Conservation (phyloP, 2,113 vertebrate genomes). For the Oreochromis tanganicae region DNA sequence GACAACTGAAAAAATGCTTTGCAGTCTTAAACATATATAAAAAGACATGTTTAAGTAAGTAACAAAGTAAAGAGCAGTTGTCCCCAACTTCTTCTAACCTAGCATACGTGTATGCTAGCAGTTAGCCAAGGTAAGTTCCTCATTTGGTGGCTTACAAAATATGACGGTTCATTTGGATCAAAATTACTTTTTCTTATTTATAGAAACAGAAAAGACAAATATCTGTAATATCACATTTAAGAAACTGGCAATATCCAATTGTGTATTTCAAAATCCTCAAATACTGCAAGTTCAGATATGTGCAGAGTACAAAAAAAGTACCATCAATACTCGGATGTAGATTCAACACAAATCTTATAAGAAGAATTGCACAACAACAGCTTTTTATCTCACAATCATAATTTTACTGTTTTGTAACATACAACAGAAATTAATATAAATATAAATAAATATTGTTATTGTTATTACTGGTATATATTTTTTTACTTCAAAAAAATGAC, state of each 20-base stretch:
- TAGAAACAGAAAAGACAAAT: not conserved
- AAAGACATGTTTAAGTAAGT: not conserved
- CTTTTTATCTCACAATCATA: constrained; percentile 55
- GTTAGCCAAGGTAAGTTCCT: not conserved
- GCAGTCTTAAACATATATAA: rapidly evolving
- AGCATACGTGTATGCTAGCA: not conserved
- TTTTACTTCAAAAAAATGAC: constrained; percentile 37
- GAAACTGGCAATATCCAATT: rapidly evolving
- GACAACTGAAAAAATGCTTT: not conserved
- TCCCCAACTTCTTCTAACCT: not conserved
- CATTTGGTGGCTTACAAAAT: not conserved
- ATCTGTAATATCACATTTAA: not conserved
- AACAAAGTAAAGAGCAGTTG: not conserved
- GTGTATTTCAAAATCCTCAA: not conserved
- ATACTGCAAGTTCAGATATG: not conserved
- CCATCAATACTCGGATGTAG: not conserved
- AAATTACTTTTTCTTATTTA: not conserved
- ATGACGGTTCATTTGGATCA: not conserved
- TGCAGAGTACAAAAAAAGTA: not conserved
- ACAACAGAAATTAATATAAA: constrained; percentile 67
- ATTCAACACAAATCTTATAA: not conserved
- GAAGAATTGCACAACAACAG: not conserved
- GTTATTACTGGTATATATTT: constrained; percentile 41
- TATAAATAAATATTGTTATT: constrained; percentile 60
- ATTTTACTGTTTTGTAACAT: constrained; percentile 65